Conservation (phyloP, 2,888 invertebrate genomes). For the Xanthia togata region DNA sequence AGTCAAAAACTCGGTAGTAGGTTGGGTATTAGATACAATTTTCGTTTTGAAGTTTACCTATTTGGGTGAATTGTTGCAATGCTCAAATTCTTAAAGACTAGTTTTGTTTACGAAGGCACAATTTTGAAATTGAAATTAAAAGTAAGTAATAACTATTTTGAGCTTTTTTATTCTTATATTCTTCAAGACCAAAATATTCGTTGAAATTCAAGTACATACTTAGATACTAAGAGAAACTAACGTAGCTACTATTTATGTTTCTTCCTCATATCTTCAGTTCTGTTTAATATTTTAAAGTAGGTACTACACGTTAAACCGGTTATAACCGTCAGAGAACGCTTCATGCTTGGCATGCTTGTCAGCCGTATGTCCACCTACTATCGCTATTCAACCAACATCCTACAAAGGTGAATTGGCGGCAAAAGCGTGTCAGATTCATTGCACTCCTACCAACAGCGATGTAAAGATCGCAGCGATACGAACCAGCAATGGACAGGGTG, state of each 20-base stretch:
- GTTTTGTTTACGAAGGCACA: background rate
- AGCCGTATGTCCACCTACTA: conserved; percentile 70
- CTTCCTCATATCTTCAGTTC: background rate
- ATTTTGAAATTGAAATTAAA: background rate
- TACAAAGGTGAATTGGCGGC: conserved; percentile 79
- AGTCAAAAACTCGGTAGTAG: background rate
- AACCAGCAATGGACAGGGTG: conserved; percentile 59
- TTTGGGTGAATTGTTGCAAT: background rate
- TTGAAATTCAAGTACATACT: background rate
- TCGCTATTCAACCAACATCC: conserved; percentile 77
- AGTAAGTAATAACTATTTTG: background rate
- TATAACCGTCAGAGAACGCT: background rate
- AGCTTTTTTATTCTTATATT: background rate
- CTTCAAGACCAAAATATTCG: background rate
- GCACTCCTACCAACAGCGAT: conserved; percentile 64
- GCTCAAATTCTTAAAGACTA: too few species aligned
- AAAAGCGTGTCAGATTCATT: conserved; percentile 75
- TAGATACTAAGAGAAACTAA: background rate
- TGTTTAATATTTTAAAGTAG: background rate
- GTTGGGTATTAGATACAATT: background rate
- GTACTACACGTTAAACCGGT: background rate
- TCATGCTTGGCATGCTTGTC: conserved; percentile 16
- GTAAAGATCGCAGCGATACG: conserved; percentile 59
- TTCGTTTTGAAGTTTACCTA: background rate
- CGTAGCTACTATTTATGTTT: background rate